These are phyloP conservation scores for Cyprinus carpio DNA, from an alignment of 2,113 vertebrate genomes.

Conservation along the genomic window DNA sequence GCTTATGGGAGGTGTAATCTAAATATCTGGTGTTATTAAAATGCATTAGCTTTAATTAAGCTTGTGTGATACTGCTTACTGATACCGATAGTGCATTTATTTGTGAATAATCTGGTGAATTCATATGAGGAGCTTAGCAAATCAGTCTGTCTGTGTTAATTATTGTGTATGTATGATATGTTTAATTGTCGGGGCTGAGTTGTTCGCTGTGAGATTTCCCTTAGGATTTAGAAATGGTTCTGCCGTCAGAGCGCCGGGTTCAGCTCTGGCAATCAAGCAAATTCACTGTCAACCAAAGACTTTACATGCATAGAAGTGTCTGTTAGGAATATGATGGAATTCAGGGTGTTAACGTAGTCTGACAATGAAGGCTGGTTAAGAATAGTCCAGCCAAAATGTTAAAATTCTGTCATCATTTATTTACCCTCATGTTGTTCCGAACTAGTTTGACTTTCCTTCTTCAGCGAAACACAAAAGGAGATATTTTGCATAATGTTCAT, in stretches of 20 bases:
- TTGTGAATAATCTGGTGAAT: slow-evolving; percentile 68
- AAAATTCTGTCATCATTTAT: background rate
- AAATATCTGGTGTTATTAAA: slow-evolving; percentile 69
- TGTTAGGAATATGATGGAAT: background rate
- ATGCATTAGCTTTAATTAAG: slow-evolving; percentile 76
- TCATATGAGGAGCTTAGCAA: slow-evolving; percentile 68
- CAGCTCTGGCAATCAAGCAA: slow-evolving; percentile 7
- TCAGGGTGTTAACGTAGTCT: background rate
- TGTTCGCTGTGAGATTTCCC: slow-evolving; percentile 47
- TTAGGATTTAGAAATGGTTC: slow-evolving; percentile 63
- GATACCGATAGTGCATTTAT: slow-evolving; percentile 70
- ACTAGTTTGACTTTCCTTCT: background rate
- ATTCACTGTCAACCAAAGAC: background rate
- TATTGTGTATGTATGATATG: slow-evolving; percentile 58
- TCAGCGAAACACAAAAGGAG: slow-evolving; percentile 2
- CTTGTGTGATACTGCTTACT: slow-evolving; percentile 63
- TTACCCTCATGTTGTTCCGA: background rate
- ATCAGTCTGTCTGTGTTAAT: slow-evolving; percentile 72
- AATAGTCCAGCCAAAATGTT: background rate
- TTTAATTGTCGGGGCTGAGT: slow-evolving; percentile 66
- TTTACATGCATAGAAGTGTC: slow-evolving; percentile 9
- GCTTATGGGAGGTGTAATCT: slow-evolving; percentile 71
- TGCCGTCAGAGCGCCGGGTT: background rate
- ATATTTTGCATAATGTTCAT: background rate
- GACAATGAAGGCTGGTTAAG: background rate